Evolutionary conservation across 30 jellyfish, hydroid and myxozoan species (phyloP).

Genomic region (Rhopilema esculentum): DNA sequence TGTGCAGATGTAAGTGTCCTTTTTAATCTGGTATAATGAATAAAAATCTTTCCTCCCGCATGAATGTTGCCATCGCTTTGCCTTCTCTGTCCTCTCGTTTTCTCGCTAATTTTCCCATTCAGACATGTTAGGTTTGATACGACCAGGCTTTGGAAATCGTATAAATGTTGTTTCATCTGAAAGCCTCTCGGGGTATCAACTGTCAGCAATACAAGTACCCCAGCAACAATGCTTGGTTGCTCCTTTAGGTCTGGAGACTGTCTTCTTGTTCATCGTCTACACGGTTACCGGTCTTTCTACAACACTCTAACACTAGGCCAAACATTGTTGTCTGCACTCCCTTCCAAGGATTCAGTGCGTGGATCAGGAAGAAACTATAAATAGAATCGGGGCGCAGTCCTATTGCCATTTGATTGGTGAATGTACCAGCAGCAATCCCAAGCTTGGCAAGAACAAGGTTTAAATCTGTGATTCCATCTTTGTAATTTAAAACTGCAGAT

Average conservation of each 20-base stretch:
- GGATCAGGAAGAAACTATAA: not conserved
- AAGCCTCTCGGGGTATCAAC: constrained; percentile 33
- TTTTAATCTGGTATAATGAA: constrained; percentile 12
- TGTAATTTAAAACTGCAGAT: not conserved
- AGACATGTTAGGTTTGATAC: constrained; percentile 9
- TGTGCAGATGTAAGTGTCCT: constrained; percentile 59
- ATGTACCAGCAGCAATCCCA: not conserved
- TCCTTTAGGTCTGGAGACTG: constrained; percentile 11
- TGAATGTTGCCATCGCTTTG: constrained; percentile 53
- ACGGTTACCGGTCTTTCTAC: not conserved
- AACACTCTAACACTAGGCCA: not conserved
- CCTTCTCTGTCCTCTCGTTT: constrained; percentile 33
- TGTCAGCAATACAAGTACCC: constrained; percentile 47
- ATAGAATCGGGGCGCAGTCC: not conserved
- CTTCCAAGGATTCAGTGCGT: not conserved
- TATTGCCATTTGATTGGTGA: not conserved
- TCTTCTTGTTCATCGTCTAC: not conserved
- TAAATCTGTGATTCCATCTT: constrained; percentile 19
- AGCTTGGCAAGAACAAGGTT: constrained; percentile 18
- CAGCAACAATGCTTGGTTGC: constrained; percentile 58
- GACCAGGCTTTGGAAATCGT: constrained; percentile 49
- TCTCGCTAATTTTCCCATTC: constrained; percentile 12
- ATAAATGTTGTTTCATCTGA: constrained; percentile 27
- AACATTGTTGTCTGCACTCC: not conserved
- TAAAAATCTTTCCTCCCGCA: constrained; percentile 51